Evolutionary conservation across 1,140 invertebrate species (phyloP).

Genomic region (Drosophila burlai): DNA sequence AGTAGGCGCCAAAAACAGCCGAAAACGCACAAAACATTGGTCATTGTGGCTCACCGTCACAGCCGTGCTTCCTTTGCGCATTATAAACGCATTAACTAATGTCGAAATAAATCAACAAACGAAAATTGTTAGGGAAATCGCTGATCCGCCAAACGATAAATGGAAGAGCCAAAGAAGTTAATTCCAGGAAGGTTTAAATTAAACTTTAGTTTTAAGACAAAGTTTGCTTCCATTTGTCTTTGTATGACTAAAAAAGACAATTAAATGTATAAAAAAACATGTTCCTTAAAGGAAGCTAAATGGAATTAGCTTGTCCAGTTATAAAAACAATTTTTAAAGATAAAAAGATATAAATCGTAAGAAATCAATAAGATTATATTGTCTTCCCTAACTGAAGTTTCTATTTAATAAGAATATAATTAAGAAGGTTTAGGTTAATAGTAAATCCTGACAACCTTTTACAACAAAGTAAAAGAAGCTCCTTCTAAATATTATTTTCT

Average conservation of each 20-base stretch:
- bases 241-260: neutral
- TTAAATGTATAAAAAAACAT: neutral
- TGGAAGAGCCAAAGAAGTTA: constrained; percentile 17
- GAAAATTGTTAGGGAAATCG: constrained; percentile 55
- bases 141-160: constrained; percentile 50
- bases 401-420: no score
- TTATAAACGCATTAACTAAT: constrained; percentile 81
- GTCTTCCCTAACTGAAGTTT: no score
- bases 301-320: no score
- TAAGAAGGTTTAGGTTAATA: no score
- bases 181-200: neutral
- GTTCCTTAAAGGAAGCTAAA: neutral
- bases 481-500: no score
- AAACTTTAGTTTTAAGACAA: neutral
- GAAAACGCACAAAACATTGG: constrained; percentile 18
- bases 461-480: no score
- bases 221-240: neutral
- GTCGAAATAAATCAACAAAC: constrained; percentile 74
- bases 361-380: no score
- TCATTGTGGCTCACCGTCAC: constrained; percentile 18
- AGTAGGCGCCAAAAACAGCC: constrained; percentile 64
- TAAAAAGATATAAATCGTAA: no score
- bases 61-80: constrained; percentile 58
- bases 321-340: no score
- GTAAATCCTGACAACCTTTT: no score